Percentiles rank a stretch among this genome's conserved stretches.
Evolutionary conservation across 92 coral and sea anemone genomes (phyloP).

Genomic region (Actinostola sp.): DNA sequence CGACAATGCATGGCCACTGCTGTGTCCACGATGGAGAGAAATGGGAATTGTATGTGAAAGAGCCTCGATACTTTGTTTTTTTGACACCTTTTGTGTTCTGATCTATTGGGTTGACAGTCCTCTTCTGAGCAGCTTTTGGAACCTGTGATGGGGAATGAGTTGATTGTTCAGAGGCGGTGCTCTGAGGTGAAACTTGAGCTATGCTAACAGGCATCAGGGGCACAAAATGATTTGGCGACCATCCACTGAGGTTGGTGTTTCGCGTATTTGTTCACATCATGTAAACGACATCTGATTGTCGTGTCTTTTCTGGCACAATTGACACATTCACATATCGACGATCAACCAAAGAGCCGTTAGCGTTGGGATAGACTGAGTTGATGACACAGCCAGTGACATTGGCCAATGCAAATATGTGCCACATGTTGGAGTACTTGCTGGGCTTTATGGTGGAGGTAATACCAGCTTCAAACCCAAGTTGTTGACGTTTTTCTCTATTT

Average conservation of each 20-base stretch:
- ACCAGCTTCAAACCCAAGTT: conserved; percentile 56
- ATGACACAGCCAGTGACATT: conserved; percentile 61
- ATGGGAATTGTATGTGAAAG: conserved; percentile 33
- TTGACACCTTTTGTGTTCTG: background rate
- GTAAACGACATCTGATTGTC: conserved; percentile 31
- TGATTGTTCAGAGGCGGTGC: background rate
- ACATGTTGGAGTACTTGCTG: conserved; percentile 63
- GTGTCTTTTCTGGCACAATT: conserved; percentile 26
- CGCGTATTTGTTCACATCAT: conserved; percentile 62
- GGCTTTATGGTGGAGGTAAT: conserved; percentile 56
- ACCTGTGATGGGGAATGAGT: background rate
- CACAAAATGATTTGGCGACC: conserved; percentile 68
- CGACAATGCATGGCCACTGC: conserved; percentile 59
- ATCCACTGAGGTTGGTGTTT: conserved; percentile 50
- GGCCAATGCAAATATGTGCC: conserved; percentile 65
- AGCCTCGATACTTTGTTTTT: conserved; percentile 46
- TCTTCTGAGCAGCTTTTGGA: background rate
- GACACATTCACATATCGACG: conserved; percentile 47
- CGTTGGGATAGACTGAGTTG: conserved; percentile 39
- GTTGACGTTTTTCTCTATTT: conserved; percentile 36
- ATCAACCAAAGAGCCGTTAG: conserved; percentile 40
- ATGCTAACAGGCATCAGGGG: conserved; percentile 38
- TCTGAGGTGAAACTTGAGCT: background rate
- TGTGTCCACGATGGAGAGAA: conserved; percentile 55
- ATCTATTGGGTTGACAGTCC: background rate